phyloP scores from a whole-genome alignment of 2,113 vertebrate genomes.

The Guaruba guarouba region DNA sequence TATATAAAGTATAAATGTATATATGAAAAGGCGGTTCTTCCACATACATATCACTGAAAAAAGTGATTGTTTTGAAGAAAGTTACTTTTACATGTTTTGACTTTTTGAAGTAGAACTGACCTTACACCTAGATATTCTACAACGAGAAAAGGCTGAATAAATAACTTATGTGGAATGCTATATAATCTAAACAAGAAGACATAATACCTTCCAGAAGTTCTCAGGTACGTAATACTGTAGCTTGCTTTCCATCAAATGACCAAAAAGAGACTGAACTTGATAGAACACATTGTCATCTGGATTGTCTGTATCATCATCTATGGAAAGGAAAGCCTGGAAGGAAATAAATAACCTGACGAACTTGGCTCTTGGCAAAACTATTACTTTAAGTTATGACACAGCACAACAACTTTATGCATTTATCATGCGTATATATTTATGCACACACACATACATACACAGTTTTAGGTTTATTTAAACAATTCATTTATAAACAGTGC shows the following conservation, averaged over 20 bases:
- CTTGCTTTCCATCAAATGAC: slow-evolving; percentile 99
- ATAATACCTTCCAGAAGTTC: slow-evolving; percentile 98
- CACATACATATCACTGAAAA: slow-evolving; percentile 14
- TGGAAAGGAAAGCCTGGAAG: slow-evolving; percentile 86
- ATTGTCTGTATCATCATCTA: slow-evolving; percentile 96
- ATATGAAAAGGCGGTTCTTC: not conserved
- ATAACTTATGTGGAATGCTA: not conserved
- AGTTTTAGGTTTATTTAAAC: not conserved
- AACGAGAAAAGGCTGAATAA: not conserved
- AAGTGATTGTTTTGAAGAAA: not conserved
- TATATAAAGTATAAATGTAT: slow-evolving; percentile 34
- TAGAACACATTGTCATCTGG: slow-evolving; percentile 97
- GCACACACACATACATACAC: accelerated
- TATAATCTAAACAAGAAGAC: not conserved
- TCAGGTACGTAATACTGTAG: slow-evolving; percentile 98
- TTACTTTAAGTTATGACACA: not conserved
- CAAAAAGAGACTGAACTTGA: slow-evolving; percentile 96
- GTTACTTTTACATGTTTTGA: not conserved
- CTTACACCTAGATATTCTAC: not conserved
- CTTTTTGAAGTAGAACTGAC: not conserved
- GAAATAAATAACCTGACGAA: not conserved
- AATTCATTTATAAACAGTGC: not conserved
- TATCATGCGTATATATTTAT: not conserved
- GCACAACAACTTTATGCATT: not conserved
- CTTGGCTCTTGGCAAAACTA: not conserved